A percentile compares a stretch with the other conserved stretches of the same genome.
Evolutionary conservation across 2,888 invertebrate species (phyloP).

Genomic region (Andrena fulva): DNA sequence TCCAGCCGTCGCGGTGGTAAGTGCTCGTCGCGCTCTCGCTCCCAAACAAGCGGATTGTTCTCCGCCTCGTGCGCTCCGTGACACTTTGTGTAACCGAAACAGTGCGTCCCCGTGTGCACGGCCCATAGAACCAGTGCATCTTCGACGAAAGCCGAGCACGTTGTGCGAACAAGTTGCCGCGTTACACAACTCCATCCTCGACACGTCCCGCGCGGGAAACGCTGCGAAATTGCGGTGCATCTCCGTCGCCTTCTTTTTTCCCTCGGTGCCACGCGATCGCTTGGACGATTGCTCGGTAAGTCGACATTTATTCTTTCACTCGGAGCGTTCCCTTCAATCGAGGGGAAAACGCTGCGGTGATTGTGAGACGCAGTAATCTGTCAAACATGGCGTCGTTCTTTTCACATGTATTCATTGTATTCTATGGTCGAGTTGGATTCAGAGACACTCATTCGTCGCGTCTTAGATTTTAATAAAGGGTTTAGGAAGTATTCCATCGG

Average conservation of each 20-base stretch:
- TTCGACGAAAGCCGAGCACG: constrained; percentile 1
- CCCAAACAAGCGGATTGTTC: constrained; percentile 21
- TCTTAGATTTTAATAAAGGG: not conserved
- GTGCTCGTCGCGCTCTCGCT: constrained; percentile 21
- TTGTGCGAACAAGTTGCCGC: constrained; percentile 43
- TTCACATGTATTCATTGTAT: not conserved
- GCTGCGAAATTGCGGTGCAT: constrained; percentile 17
- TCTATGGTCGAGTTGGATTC: too few relatives aligned
- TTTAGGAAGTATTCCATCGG: too few relatives aligned
- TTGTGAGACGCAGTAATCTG: not conserved
- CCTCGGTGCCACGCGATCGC: constrained; percentile 19
- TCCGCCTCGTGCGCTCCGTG: constrained; percentile 8
- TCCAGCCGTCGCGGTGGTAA: constrained; percentile 58
- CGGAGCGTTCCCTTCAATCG: not conserved
- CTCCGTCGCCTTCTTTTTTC: not conserved
- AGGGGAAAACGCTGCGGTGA: not conserved
- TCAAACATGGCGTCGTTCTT: constrained; percentile 35
- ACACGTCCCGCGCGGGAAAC: constrained; percentile 48
- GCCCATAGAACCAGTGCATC: constrained; percentile 22
- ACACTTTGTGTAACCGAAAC: constrained; percentile 28
- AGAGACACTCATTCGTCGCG: not conserved
- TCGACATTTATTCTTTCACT: constrained; percentile 2
- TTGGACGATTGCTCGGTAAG: constrained; percentile 55
- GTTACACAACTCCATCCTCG: constrained; percentile 49
- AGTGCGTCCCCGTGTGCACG: constrained; percentile 9